Evolutionary conservation across 2,113 vertebrate species (phyloP).

Genomic region (Petrocephalus microphthalmus): DNA sequence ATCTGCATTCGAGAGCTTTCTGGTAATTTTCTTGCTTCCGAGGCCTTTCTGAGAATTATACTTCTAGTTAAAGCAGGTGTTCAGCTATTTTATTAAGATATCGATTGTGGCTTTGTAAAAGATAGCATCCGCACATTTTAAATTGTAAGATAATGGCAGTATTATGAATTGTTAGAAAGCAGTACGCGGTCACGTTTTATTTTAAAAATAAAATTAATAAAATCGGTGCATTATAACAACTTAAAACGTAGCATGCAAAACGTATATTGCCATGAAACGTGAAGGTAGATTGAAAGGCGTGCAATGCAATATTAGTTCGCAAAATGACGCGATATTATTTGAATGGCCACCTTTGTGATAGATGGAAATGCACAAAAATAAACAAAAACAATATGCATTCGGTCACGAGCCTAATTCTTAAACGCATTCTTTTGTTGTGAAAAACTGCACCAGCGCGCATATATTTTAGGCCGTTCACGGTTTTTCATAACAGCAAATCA

Average conservation of each 20-base stretch:
- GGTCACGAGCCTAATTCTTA: neutral
- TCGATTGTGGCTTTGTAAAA: slow-evolving; percentile 78
- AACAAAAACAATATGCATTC: neutral
- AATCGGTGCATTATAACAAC: neutral
- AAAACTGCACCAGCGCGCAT: neutral
- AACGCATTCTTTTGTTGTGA: neutral
- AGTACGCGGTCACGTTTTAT: slow-evolving; percentile 60
- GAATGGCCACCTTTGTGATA: neutral
- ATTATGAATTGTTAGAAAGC: slow-evolving; percentile 76
- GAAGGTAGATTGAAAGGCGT: neutral
- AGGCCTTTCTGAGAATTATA: slow-evolving; percentile 75
- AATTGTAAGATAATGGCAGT: slow-evolving; percentile 69
- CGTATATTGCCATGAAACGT: neutral
- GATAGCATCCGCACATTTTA: slow-evolving; percentile 75
- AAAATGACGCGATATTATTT: neutral
- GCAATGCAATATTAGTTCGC: neutral
- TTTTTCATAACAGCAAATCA: neutral
- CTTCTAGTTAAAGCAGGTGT: slow-evolving; percentile 66
- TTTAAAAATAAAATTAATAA: neutral
- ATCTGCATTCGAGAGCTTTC: slow-evolving; percentile 74
- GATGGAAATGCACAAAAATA: neutral
- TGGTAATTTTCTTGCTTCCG: slow-evolving; percentile 73
- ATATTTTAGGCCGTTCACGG: neutral
- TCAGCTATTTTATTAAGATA: slow-evolving; percentile 76
- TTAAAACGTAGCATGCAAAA: neutral